These are phyloP conservation scores for Lagria hirta DNA, from an alignment of 2,888 invertebrate species.

Conservation along the genomic window DNA sequence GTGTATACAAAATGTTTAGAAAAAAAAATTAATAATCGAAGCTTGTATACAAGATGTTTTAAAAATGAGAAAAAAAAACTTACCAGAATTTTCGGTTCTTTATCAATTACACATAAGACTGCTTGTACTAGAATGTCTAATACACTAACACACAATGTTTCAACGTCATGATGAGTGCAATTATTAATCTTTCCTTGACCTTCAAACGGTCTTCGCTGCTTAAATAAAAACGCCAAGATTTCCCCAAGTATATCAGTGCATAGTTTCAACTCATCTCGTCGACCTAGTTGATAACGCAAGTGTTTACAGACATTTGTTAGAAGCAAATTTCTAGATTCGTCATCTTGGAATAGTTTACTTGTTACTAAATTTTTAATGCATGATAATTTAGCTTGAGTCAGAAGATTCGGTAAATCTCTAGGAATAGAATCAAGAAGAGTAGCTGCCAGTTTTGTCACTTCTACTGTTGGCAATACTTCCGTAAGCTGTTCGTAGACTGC, in stretches of 20 bases:
- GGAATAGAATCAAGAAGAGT: slow-evolving; percentile 78
- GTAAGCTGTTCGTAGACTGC: slow-evolving; percentile 81
- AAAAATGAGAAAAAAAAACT: no score
- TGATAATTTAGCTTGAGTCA: slow-evolving; percentile 78
- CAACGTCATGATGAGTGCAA: slow-evolving; percentile 75
- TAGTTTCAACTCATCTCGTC: slow-evolving; percentile 77
- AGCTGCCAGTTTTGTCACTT: slow-evolving; percentile 76
- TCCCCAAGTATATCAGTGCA: slow-evolving; percentile 88
- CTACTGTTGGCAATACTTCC: slow-evolving; percentile 71
- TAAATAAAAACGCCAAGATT: slow-evolving; percentile 69
- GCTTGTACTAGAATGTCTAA: slow-evolving; percentile 85
- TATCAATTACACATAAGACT: slow-evolving; percentile 77
- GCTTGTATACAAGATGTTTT: slow-evolving; percentile 2
- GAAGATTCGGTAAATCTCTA: slow-evolving; percentile 64
- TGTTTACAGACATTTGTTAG: slow-evolving; percentile 84
- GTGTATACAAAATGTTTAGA: no score
- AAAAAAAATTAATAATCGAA: no score
- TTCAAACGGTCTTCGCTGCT: slow-evolving; percentile 54
- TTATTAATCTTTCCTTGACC: slow-evolving; percentile 62
- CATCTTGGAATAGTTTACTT: slow-evolving; percentile 71
- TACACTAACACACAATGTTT: slow-evolving; percentile 77
- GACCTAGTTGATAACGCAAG: slow-evolving; percentile 76
- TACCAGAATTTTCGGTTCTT: slow-evolving; percentile 62
- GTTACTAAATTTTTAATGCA: slow-evolving; percentile 81
- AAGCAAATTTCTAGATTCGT: slow-evolving; percentile 82